A percentile compares a stretch with the other conserved stretches of the same genome.
Conservation (phyloP, 2,888 invertebrate genomes). For the Trachelus stipa region DNA sequence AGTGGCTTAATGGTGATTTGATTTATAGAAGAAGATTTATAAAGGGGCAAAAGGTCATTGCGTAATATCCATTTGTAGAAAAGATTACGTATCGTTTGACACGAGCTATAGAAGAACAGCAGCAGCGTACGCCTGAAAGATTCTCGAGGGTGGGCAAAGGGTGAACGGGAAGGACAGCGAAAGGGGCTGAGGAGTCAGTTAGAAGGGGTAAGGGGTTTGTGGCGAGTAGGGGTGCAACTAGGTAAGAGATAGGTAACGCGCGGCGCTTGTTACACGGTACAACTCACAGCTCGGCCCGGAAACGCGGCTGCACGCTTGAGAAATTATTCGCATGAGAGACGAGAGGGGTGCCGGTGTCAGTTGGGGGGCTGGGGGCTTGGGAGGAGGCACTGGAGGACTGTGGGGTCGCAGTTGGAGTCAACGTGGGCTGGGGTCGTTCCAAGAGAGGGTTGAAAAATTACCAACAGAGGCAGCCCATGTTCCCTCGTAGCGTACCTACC, state of each 20-base stretch:
- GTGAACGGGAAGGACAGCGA: background rate
- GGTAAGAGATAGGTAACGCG: slow-evolving; percentile 30
- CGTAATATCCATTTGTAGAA: background rate
- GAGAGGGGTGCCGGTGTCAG: slow-evolving; percentile 13
- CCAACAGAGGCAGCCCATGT: slow-evolving; percentile 35
- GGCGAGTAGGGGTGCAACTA: slow-evolving; percentile 1
- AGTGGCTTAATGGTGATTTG: background rate
- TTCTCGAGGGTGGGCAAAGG: background rate
- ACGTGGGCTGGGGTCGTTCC: background rate
- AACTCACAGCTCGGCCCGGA: slow-evolving; percentile 26
- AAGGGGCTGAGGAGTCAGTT: slow-evolving; percentile 14
- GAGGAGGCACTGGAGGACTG: slow-evolving; percentile 3
- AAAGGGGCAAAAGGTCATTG: background rate
- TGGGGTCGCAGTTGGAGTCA: slow-evolving; percentile 4
- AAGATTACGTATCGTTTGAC: background rate
- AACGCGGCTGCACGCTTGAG: slow-evolving; percentile 27
- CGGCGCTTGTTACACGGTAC: slow-evolving; percentile 33
- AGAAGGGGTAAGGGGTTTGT: slow-evolving; percentile 8
- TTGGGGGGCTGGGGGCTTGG: background rate
- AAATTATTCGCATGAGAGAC: slow-evolving; percentile 37
- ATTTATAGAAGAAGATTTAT: background rate
- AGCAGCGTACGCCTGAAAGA: background rate
- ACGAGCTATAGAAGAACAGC: background rate
- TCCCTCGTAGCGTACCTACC: slow-evolving; percentile 12
- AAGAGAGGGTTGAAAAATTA: slow-evolving; percentile 41